A percentile compares a stretch with the other conserved stretches of the same genome.
These are phyloP conservation scores for Eclectus roratus DNA, from an alignment of 2,113 vertebrate species.

Conservation along the genomic window DNA sequence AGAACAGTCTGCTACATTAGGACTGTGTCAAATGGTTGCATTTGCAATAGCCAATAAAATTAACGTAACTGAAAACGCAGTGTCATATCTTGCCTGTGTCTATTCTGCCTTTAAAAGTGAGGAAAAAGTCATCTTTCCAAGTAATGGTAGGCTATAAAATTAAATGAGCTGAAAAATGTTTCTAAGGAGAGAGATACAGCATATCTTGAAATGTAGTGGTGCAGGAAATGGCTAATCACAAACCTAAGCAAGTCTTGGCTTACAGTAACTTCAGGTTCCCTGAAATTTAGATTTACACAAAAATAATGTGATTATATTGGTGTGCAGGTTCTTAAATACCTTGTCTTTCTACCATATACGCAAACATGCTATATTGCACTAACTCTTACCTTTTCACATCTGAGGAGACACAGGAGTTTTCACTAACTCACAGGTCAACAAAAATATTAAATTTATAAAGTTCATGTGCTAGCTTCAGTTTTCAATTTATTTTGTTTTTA, in stretches of 20 bases:
- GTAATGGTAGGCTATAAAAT: neutral
- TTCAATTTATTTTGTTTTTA: neutral
- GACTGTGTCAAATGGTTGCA: neutral
- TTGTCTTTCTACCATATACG: neutral
- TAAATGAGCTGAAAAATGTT: neutral
- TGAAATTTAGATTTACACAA: neutral
- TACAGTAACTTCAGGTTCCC: neutral
- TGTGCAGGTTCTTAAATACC: neutral
- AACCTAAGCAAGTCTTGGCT: neutral
- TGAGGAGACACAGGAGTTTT: neutral
- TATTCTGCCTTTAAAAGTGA: neutral
- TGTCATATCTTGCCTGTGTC: neutral
- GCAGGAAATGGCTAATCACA: neutral
- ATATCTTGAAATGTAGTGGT: fast-evolving
- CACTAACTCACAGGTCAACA: neutral
- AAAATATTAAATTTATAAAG: neutral
- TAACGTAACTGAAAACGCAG: neutral
- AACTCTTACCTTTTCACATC: neutral
- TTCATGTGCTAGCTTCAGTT: neutral
- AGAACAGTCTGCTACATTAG: neutral
- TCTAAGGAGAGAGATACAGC: neutral
- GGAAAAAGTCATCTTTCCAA: neutral
- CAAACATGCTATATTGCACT: neutral
- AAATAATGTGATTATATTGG: neutral
- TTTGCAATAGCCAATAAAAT: neutral